A percentile compares a stretch with the other conserved stretches of the same genome.
Conservation (phyloP, 1,140 invertebrate genomes). For the Scaptomyza graminum region DNA sequence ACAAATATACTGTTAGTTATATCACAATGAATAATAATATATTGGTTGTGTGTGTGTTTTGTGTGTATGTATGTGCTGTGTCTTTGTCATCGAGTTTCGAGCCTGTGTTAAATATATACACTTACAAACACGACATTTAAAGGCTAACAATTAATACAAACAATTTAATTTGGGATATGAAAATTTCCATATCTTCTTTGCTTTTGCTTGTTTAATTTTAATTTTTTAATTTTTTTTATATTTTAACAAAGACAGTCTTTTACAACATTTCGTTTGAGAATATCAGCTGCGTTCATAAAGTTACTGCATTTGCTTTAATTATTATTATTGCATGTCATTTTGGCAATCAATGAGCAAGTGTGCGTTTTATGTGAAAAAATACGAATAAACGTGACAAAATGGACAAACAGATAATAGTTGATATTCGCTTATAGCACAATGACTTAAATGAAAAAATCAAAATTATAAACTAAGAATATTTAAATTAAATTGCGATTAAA, state of each 20-base stretch:
- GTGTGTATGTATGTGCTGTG: slow-evolving; percentile 39
- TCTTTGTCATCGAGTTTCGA: slow-evolving; percentile 59
- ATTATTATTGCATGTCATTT: slow-evolving; percentile 60
- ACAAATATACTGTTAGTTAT: slow-evolving; percentile 70
- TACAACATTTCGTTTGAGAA: slow-evolving; percentile 47
- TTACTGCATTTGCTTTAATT: slow-evolving; percentile 42
- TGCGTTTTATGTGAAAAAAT: slow-evolving; percentile 53
- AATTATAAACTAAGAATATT: slow-evolving; percentile 51
- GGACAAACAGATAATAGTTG: slow-evolving; percentile 14
- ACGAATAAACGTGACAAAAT: slow-evolving; percentile 19
- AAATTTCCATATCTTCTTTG: slow-evolving; percentile 12
- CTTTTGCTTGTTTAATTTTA: slow-evolving; percentile 36
- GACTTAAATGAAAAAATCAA: slow-evolving; percentile 61
- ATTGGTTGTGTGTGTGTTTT: slow-evolving; percentile 48
- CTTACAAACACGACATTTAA: slow-evolving; percentile 42
- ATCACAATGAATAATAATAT: slow-evolving; percentile 73
- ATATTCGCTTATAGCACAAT: slow-evolving; percentile 38
- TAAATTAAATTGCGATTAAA: slow-evolving; percentile 64
- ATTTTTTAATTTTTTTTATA: slow-evolving; percentile 38
- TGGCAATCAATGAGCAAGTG: slow-evolving; percentile 66
- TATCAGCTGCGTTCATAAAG: slow-evolving; percentile 48
- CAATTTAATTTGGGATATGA: slow-evolving; percentile 39
- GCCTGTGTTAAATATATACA: slow-evolving; percentile 19
- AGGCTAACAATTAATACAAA: slow-evolving; percentile 44
- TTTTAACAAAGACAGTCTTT: slow-evolving; percentile 80